Evolutionary conservation across 2,888 invertebrate genomes (phyloP).

Genomic region (Cryptus viduatorius): DNA sequence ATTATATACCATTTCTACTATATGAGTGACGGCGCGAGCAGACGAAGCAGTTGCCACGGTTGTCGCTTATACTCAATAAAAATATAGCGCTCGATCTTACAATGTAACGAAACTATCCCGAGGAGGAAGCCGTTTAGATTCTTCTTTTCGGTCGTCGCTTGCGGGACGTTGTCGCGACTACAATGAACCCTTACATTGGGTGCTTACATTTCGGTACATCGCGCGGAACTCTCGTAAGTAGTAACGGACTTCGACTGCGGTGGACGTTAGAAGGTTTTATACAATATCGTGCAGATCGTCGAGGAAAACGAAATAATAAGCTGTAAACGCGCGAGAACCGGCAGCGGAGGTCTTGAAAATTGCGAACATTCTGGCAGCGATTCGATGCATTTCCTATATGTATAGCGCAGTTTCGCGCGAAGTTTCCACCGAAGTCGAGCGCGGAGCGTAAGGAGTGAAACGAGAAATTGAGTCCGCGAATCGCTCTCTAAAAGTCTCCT

Average conservation of each 20-base stretch:
- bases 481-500: not conserved
- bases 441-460: slow-evolving; percentile 9
- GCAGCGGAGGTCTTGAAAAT: slow-evolving; percentile 77
- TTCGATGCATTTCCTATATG: slow-evolving; percentile 78
- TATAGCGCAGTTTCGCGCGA: slow-evolving; percentile 70
- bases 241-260: slow-evolving; percentile 1
- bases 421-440: slow-evolving; percentile 65
- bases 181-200: slow-evolving; percentile 15
- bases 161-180: slow-evolving; percentile 13
- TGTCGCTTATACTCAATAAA: slow-evolving; percentile 48
- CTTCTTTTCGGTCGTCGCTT: not conserved
- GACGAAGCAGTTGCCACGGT: slow-evolving; percentile 45
- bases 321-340: slow-evolving; percentile 61
- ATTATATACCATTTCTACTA: slow-evolving; percentile 23
- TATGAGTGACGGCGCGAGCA: not conserved
- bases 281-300: slow-evolving; percentile 62
- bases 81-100: slow-evolving; percentile 45
- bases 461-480: slow-evolving; percentile 28
- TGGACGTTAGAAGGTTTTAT: slow-evolving; percentile 68
- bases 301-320: slow-evolving; percentile 81
- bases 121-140: slow-evolving; percentile 36
- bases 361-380: slow-evolving; percentile 79
- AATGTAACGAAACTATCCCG: slow-evolving; percentile 10
- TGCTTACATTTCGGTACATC: slow-evolving; percentile 34
- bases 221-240: slow-evolving; percentile 12